phyloP scores from a whole-genome alignment of 2,797 vertebrate species.

The Anguilla megastoma region DNA sequence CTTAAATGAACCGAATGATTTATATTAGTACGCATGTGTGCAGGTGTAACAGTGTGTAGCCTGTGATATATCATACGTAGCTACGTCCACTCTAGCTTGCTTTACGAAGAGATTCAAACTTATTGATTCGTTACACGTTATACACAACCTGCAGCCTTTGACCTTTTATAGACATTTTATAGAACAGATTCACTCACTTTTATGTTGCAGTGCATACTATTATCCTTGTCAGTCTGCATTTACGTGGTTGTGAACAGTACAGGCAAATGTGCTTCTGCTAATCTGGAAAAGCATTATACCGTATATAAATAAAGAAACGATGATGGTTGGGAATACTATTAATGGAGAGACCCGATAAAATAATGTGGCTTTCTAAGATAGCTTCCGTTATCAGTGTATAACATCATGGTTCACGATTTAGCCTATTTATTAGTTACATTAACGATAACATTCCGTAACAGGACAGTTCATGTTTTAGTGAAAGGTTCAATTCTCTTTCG shows the following conservation, averaged over 20 bases:
- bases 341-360: neutral
- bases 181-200: neutral
- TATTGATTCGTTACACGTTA: constrained; percentile 18
- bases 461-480: neutral
- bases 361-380: neutral
- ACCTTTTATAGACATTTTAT: neutral
- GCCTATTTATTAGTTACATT: neutral
- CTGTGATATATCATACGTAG: constrained; percentile 25
- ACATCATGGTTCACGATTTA: neutral
- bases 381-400: neutral
- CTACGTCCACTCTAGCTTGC: constrained; percentile 21
- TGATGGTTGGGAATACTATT: neutral
- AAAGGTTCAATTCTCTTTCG: neutral
- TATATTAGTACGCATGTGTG: neutral
- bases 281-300: neutral
- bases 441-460: neutral
- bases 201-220: neutral
- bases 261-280: neutral
- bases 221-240: neutral
- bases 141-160: too few relatives aligned
- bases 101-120: constrained; percentile 39
- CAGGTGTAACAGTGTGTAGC: neutral
- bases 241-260: neutral
- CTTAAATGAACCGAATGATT: neutral
- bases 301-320: neutral